Evolutionary conservation across 23 tunicate species (phyloP), one percentile per base, ranked within the genome.

Genomic region (Trididemnum miniatum): DNA sequence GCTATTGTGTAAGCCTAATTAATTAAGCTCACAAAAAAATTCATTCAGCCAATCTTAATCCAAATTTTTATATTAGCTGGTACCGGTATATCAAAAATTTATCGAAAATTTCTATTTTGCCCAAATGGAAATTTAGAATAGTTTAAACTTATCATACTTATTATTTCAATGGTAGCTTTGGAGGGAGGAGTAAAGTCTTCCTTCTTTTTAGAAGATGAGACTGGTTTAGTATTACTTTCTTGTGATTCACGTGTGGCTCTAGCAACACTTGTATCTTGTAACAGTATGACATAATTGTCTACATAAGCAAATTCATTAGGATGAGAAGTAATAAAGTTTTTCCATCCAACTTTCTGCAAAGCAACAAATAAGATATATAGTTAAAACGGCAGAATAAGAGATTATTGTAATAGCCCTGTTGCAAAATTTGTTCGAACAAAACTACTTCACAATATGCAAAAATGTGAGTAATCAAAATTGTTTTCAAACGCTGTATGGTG

Each of bases 281-380:
- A 22, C 25, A 33, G 24, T 20, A 59, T 29, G 18, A 89, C 88
- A 31, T 54, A 50, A 3, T 79, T 88, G 71, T 83, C 95, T 26
- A 77, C 29, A 1, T 84, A 34, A 22, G 82, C 65, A 57, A 89
- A 89, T 12, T 51, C 63, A 40, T 89, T 71, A 12, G 95, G 88
- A 89, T 89, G 73, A 23, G 33, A 63, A 28, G 31, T 39, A n/a
- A 89, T 71, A 50, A 89, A 83, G 27, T 89, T 79, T 63, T 84
- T 78, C 22, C 82, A 65, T 35, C 95, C 95, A 39, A 71, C 35
- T 71, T 79, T 83, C 95, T 89, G 85, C 1, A 83, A 84, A 71
- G 36, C 66, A 39, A 4, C n/a, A n/a, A 20, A 62, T 12, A 62
- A 12, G 4, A 62, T 12, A 20, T 62, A 44, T 44, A n/a, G n/a